phyloP scores from a whole-genome alignment of 2,888 invertebrate species.

The Rhogogaster chlorosoma region DNA sequence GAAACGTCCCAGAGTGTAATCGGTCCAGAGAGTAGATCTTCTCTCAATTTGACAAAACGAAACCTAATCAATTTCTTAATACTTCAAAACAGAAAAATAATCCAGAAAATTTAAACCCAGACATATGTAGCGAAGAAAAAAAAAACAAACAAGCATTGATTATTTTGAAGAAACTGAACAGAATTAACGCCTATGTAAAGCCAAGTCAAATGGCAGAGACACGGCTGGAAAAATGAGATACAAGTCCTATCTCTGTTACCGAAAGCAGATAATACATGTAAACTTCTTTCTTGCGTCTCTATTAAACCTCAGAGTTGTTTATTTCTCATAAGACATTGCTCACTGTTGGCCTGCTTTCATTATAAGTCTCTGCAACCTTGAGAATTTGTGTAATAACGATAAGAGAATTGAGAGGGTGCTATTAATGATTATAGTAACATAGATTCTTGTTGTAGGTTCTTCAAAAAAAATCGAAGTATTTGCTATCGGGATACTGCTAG shows the following conservation, averaged over 20 bases:
- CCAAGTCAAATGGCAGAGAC: not conserved
- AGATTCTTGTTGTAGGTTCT: conserved; percentile 5
- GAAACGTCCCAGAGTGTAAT: conserved; percentile 73
- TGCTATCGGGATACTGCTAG: conserved; percentile 8
- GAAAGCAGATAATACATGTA: not conserved
- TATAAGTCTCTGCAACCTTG: not conserved
- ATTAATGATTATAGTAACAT: not conserved
- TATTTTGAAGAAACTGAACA: conserved; percentile 26
- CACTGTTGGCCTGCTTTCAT: not conserved
- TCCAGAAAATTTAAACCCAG: conserved; percentile 31
- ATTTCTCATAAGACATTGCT: not conserved
- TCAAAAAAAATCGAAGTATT: conserved; percentile 7
- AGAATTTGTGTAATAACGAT: not conserved
- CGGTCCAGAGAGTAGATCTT: conserved; percentile 44
- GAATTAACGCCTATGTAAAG: not conserved
- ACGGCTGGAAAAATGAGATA: not conserved
- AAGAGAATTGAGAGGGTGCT: not conserved
- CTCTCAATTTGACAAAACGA: conserved; percentile 38
- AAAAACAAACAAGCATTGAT: not conserved
- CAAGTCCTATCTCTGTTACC: not conserved
- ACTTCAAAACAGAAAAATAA: conserved; percentile 18
- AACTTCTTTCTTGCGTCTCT: not conserved
- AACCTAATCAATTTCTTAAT: conserved; percentile 22
- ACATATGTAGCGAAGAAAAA: not conserved
- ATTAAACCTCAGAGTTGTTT: not conserved